phyloP scores from a whole-genome alignment of 1,140 invertebrate species.

The Euwallacea fornicatus region DNA sequence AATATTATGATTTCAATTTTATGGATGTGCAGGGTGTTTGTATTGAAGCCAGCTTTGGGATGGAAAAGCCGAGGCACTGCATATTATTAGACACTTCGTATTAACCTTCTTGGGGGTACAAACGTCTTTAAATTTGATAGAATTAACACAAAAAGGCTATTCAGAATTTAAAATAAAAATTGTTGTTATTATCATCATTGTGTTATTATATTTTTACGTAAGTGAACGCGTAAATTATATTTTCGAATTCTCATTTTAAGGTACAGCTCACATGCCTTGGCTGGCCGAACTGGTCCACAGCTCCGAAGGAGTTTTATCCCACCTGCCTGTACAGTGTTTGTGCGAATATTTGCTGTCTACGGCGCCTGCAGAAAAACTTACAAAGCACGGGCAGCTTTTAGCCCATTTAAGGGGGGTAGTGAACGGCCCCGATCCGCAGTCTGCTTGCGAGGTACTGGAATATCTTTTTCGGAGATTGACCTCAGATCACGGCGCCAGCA shows the following conservation, averaged over 20 bases:
- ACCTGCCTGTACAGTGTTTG: constrained; percentile 91
- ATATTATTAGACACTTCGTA: too few species aligned
- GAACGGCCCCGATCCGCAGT: constrained; percentile 63
- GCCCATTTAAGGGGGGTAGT: constrained; percentile 72
- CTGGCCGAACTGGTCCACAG: constrained; percentile 91
- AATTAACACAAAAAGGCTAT: neutral
- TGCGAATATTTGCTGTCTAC: constrained; percentile 93
- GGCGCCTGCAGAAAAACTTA: constrained; percentile 61
- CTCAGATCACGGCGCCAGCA: constrained; percentile 74
- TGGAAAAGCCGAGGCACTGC: too few species aligned
- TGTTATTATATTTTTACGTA: neutral
- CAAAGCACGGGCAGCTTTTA: constrained; percentile 79
- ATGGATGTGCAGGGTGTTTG: too few species aligned
- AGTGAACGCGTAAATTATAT: too few species aligned
- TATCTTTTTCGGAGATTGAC: constrained; percentile 87
- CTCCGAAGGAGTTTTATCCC: constrained; percentile 81
- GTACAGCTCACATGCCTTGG: constrained; percentile 94
- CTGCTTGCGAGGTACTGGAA: constrained; percentile 81
- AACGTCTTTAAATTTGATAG: too few species aligned
- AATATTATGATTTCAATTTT: too few species aligned
- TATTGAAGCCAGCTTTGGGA: too few species aligned
- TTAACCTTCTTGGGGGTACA: too few species aligned
- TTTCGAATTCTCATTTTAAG: constrained; percentile 7
- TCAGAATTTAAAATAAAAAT: neutral
- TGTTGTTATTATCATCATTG: neutral